Evolutionary conservation across 1,140 invertebrate genomes (phyloP).

Genomic region (Drosophila kohkoa): DNA sequence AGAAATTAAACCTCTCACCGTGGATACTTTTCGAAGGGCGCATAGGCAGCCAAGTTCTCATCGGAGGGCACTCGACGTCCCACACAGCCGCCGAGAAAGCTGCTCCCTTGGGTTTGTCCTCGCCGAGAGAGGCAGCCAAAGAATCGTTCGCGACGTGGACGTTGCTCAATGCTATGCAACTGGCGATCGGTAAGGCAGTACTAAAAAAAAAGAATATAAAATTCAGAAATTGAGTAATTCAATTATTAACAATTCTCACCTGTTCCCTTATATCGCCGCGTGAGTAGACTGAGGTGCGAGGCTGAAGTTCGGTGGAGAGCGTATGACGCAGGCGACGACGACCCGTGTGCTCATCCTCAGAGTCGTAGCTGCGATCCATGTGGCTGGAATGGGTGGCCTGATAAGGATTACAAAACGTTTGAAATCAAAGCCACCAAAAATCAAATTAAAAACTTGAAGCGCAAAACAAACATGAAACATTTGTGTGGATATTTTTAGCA

Average conservation of each 20-base stretch:
- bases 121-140: slow-evolving; percentile 93
- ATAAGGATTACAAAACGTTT: slow-evolving; percentile 28
- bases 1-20: slow-evolving; percentile 69
- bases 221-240: no score
- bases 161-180: slow-evolving; percentile 93
- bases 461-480: not conserved
- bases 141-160: slow-evolving; percentile 89
- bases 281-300: slow-evolving; percentile 91
- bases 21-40: slow-evolving; percentile 90
- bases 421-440: not conserved
- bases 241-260: slow-evolving; percentile 41
- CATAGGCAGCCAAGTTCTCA: slow-evolving; percentile 92
- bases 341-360: slow-evolving; percentile 89
- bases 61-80: slow-evolving; percentile 92
- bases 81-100: slow-evolving; percentile 93
- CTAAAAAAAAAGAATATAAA: slow-evolving; percentile 78
- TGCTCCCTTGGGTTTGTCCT: slow-evolving; percentile 65
- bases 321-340: slow-evolving; percentile 86
- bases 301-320: slow-evolving; percentile 85
- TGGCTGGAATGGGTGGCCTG: slow-evolving; percentile 89
- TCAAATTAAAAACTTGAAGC: not conserved
- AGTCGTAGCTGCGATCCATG: slow-evolving; percentile 88
- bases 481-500: not conserved
- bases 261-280: slow-evolving; percentile 93
- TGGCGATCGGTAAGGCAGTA: slow-evolving; percentile 97